Percentiles rank a stretch among this genome's conserved stretches.
Conservation (phyloP, 2,888 invertebrate genomes). For the Dynastes tityus region DNA sequence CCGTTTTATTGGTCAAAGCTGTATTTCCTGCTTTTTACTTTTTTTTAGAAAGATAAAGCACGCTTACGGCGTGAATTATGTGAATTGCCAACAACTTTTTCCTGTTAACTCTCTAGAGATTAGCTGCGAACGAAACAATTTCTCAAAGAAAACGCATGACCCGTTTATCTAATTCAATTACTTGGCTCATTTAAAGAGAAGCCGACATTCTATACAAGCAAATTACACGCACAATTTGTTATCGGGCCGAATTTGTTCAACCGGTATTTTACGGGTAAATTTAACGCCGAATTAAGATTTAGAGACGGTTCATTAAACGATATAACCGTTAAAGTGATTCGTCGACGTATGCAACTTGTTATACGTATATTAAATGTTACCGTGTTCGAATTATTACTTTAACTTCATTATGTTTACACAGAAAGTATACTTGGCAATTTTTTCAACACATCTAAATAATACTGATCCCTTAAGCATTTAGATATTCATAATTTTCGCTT, state of each 20-base stretch:
- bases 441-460: background rate
- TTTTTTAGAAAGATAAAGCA: background rate
- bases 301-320: conserved; percentile 21
- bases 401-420: no score
- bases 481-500: background rate
- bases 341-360: background rate
- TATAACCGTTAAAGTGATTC: conserved; percentile 13
- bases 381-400: background rate
- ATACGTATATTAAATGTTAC: background rate
- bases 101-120: background rate
- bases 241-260: conserved; percentile 31
- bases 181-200: conserved; percentile 35
- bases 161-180: conserved; percentile 40
- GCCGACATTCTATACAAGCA: conserved; percentile 11
- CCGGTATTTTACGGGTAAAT: conserved; percentile 31
- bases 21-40: background rate
- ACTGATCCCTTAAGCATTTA: background rate
- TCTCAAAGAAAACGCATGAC: conserved; percentile 30
- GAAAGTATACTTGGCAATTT: no score
- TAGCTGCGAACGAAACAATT: conserved; percentile 21
- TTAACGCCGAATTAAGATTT: conserved; percentile 36
- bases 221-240: conserved; percentile 43
- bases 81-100: background rate
- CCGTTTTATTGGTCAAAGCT: background rate
- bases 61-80: background rate